phyloP scores from a whole-genome alignment of 2,797 vertebrate species.

The Lemur catta region DNA sequence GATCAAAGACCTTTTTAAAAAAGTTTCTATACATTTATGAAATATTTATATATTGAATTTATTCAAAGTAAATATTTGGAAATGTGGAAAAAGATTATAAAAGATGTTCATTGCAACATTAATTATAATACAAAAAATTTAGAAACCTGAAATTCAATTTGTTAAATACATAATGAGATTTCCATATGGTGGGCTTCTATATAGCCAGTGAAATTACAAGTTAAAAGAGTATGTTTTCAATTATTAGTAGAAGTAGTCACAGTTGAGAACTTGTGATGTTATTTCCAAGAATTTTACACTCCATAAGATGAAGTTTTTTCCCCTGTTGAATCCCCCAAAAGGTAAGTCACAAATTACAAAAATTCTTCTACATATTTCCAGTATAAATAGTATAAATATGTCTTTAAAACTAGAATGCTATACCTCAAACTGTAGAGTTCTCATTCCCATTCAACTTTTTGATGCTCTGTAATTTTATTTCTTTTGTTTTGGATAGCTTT shows the following conservation, averaged over 20 bases:
- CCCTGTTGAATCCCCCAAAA: too few relatives aligned
- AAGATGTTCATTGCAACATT: not conserved
- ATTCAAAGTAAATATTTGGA: not conserved
- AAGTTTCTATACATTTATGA: not conserved
- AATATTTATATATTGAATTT: not conserved
- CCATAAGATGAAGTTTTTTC: not conserved
- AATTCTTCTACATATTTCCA: not conserved
- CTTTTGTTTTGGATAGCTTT: conserved; percentile 87
- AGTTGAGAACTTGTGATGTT: not conserved
- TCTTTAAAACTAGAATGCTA: conserved; percentile 42
- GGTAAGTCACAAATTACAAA: not conserved
- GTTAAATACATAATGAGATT: not conserved
- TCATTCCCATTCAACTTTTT: conserved; percentile 90
- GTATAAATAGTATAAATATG: not conserved
- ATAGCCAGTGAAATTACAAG: not conserved
- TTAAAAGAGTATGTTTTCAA: not conserved
- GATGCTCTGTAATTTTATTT: conserved; percentile 87
- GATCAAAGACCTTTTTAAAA: not conserved
- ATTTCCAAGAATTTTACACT: conserved; percentile 18
- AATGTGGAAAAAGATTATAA: not conserved
- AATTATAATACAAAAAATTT: not conserved
- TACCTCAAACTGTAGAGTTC: conserved; percentile 93
- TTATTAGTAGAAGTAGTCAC: not conserved
- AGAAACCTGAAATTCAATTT: not conserved
- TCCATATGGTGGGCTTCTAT: not conserved